Evolutionary conservation across 2,797 vertebrate species (phyloP).

Genomic region (Sebastes aleutianus): DNA sequence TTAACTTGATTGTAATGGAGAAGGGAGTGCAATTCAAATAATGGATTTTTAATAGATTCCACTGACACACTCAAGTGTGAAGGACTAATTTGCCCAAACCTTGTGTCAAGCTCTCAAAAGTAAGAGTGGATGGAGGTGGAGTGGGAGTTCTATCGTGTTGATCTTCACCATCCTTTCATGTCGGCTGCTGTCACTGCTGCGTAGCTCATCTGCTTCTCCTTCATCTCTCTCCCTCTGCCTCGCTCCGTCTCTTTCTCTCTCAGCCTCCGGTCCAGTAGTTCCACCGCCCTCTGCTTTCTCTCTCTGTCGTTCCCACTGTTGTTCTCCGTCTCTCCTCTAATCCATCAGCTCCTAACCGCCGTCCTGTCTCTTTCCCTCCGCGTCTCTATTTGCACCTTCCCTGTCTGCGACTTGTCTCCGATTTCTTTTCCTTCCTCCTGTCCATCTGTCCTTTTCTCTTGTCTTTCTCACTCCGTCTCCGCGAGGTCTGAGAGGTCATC

Average conservation of each 20-base stretch:
- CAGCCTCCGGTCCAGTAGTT: conserved; percentile 33
- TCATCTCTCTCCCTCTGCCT: conserved; percentile 18
- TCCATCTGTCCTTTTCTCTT: conserved; percentile 44
- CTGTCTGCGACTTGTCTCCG: conserved; percentile 8
- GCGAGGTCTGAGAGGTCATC: conserved; percentile 47
- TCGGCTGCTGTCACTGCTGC: conserved; percentile 30
- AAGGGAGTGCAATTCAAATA: conserved; percentile 76
- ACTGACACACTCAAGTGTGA: conserved; percentile 74
- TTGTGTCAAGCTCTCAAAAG: conserved; percentile 58
- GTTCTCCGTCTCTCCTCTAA: conserved; percentile 33
- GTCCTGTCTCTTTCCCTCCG: conserved; percentile 30
- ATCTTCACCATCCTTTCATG: conserved; percentile 43
- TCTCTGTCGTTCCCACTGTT: conserved; percentile 8
- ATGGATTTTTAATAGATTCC: conserved; percentile 81
- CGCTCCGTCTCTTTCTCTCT: conserved; percentile 16
- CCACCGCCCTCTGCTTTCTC: conserved; percentile 14
- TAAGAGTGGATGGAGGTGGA: conserved; percentile 39
- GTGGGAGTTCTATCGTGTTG: conserved; percentile 40
- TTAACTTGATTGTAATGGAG: conserved; percentile 74
- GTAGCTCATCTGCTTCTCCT: conserved; percentile 33
- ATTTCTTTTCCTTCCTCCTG: conserved; percentile 35
- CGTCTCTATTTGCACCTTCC: conserved; percentile 57
- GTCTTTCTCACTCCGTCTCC: conserved; percentile 17
- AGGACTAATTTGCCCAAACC: conserved; percentile 72
- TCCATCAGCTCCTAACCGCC: conserved; percentile 42